A percentile compares a stretch with the other conserved stretches of the same genome.
phyloP scores from a whole-genome alignment of 2,113 vertebrate species.

The Oplegnathus fasciatus region DNA sequence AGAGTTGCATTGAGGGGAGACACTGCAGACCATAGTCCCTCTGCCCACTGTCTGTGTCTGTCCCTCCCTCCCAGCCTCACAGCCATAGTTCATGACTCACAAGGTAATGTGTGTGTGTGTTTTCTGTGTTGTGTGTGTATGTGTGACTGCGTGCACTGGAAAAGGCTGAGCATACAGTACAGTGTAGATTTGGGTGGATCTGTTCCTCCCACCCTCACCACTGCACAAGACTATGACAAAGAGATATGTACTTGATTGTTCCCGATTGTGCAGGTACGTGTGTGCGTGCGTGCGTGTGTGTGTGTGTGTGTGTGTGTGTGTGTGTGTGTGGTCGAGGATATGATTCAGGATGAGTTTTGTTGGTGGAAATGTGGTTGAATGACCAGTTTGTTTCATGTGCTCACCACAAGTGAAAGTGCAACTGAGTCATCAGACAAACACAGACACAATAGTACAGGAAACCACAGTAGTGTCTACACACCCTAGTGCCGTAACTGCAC shows the following conservation, averaged over 20 bases:
- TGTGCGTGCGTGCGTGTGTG: constrained; percentile 6
- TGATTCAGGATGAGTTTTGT: constrained; percentile 64
- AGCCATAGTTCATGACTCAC: constrained; percentile 51
- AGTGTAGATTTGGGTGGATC: constrained; percentile 19
- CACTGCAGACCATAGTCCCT: constrained; percentile 27
- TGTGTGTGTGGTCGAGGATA: constrained; percentile 49
- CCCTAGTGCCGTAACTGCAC: constrained; percentile 9
- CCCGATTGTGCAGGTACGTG: not conserved
- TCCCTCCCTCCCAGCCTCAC: constrained; percentile 25
- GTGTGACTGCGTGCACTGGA: constrained; percentile 11
- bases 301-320: constrained; percentile 13
- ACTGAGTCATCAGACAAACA: constrained; percentile 76
- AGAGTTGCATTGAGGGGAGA: constrained; percentile 20
- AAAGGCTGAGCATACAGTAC: constrained; percentile 16
- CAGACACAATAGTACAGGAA: constrained; percentile 70
- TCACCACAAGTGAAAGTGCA: constrained; percentile 68
- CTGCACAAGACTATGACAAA: constrained; percentile 9
- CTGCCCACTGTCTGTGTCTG: constrained; percentile 32
- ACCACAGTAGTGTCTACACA: constrained; percentile 57
- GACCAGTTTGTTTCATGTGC: constrained; percentile 62
- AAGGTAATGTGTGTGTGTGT: not conserved
- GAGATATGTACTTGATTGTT: constrained; percentile 15
- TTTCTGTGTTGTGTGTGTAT: not conserved
- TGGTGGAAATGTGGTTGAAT: constrained; percentile 54
- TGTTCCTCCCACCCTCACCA: not conserved